phyloP scores from a whole-genome alignment of 2,888 invertebrate genomes.

The Athalia circularis region DNA sequence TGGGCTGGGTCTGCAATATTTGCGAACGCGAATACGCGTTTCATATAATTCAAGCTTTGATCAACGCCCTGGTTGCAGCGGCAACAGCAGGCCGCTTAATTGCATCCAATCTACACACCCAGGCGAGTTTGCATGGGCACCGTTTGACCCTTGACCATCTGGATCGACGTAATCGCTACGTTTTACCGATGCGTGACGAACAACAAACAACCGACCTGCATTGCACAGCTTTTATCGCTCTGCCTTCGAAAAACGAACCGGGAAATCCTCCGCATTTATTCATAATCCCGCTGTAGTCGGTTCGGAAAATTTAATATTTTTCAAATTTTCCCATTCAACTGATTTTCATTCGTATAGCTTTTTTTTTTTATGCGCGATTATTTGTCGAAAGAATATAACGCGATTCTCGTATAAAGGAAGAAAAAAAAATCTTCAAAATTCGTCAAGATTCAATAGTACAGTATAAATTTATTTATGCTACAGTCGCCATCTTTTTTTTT shows the following conservation, averaged over 20 bases:
- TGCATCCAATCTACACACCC: constrained; percentile 36
- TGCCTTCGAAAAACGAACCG: not conserved
- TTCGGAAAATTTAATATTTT: too few relatives aligned
- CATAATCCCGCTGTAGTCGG: too few relatives aligned
- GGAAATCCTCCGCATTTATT: not conserved
- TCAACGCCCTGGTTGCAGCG: constrained; percentile 13
- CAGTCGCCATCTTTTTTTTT: too few relatives aligned
- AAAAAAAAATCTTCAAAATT: too few relatives aligned
- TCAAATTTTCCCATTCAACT: too few relatives aligned
- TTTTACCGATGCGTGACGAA: constrained; percentile 36
- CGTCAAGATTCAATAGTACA: too few relatives aligned
- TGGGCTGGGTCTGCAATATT: constrained; percentile 24
- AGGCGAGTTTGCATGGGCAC: constrained; percentile 37
- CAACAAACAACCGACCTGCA: not conserved
- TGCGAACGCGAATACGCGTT: not conserved
- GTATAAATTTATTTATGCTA: too few relatives aligned
- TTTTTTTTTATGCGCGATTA: too few relatives aligned
- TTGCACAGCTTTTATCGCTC: constrained; percentile 9
- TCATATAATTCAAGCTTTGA: constrained; percentile 29
- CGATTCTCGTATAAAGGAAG: too few relatives aligned
- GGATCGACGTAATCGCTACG: constrained; percentile 36
- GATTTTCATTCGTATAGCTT: too few relatives aligned
- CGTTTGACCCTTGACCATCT: constrained; percentile 43
- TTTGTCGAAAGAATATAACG: too few relatives aligned
- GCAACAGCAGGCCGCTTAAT: constrained; percentile 16